These are phyloP conservation scores for Apogon talboti DNA, from an alignment of 2,797 vertebrate genomes.

Conservation along the genomic window DNA sequence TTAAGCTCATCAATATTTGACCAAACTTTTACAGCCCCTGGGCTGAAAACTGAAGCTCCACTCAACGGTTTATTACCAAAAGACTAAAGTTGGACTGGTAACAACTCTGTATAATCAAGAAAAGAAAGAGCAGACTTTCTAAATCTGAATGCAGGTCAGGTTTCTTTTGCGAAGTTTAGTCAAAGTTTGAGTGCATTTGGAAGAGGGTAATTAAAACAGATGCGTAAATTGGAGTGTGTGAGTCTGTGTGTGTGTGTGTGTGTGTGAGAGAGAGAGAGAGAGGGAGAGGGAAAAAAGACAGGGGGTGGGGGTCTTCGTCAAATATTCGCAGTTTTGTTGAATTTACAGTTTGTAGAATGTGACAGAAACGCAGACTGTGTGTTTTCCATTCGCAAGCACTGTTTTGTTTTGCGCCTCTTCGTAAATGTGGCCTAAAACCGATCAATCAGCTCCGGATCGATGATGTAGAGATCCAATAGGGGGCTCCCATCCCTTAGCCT, in stretches of 20 bases:
- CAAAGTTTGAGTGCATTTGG: conserved; percentile 27
- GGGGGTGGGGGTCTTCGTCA: conserved; percentile 6
- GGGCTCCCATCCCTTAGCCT: conserved; percentile 74
- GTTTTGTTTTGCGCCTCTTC: conserved; percentile 70
- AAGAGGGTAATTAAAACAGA: conserved; percentile 35
- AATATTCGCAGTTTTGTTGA: conserved; percentile 31
- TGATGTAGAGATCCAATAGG: conserved; percentile 88
- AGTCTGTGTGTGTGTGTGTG: background rate
- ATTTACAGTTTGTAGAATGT: conserved; percentile 9
- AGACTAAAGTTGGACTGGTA: conserved; percentile 20
- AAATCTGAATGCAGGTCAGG: background rate
- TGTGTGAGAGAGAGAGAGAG: background rate
- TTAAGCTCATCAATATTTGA: conserved; percentile 59
- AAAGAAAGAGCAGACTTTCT: conserved; percentile 4
- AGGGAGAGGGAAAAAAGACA: background rate
- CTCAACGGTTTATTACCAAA: conserved; percentile 19
- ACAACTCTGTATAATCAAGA: conserved; percentile 1
- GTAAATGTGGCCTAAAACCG: conserved; percentile 85
- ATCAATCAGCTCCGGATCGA: conserved; percentile 91
- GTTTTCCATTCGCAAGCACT: conserved; percentile 29
- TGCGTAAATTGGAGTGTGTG: conserved; percentile 14
- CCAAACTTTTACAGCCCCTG: conserved; percentile 39
- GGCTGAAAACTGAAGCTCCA: conserved; percentile 10
- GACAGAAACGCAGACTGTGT: conserved; percentile 35
- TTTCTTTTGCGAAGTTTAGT: conserved; percentile 27